Percentiles rank a stretch among this genome's conserved stretches.
Evolutionary conservation across 2,888 invertebrate species (phyloP).

Genomic region (Caenorhabditis wallacei): DNA sequence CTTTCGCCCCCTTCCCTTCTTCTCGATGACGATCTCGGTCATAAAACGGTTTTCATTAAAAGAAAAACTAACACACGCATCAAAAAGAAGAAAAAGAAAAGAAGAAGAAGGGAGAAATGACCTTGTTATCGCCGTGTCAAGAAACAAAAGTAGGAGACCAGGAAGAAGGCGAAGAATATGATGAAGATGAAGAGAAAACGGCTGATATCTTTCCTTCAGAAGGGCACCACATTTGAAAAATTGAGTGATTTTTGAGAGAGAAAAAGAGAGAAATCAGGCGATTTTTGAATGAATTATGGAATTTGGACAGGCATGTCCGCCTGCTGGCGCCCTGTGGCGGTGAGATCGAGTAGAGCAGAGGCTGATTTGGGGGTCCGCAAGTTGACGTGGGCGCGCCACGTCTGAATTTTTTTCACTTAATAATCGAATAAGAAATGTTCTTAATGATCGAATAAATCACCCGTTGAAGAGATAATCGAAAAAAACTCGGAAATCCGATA

Average conservation of each 20-base stretch:
- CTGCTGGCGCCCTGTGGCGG: too few relatives aligned
- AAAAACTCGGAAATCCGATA: too few relatives aligned
- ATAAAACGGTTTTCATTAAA: constrained; percentile 33
- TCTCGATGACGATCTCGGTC: background rate
- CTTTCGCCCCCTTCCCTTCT: background rate
- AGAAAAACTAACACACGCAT: constrained; percentile 9
- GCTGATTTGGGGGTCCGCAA: too few relatives aligned
- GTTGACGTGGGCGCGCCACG: too few relatives aligned
- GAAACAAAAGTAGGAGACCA: constrained; percentile 1
- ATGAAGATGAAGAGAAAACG: constrained; percentile 20
- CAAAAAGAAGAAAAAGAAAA: background rate
- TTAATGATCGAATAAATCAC: too few relatives aligned
- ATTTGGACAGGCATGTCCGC: too few relatives aligned
- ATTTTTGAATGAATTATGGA: background rate
- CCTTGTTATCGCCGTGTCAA: constrained; percentile 32
- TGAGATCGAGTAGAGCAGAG: too few relatives aligned
- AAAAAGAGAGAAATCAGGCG: background rate
- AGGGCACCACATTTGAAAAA: background rate
- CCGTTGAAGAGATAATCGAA: too few relatives aligned
- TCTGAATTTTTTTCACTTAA: too few relatives aligned
- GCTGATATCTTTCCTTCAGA: constrained; percentile 16
- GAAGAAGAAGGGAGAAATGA: constrained; percentile 4
- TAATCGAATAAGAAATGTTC: too few relatives aligned
- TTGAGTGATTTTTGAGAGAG: background rate
- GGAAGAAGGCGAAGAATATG: constrained; percentile 16